These are phyloP conservation scores for Exaiptasia diaphana DNA, from an alignment of 64 coral and sea anemone genomes.

Conservation along the genomic window DNA sequence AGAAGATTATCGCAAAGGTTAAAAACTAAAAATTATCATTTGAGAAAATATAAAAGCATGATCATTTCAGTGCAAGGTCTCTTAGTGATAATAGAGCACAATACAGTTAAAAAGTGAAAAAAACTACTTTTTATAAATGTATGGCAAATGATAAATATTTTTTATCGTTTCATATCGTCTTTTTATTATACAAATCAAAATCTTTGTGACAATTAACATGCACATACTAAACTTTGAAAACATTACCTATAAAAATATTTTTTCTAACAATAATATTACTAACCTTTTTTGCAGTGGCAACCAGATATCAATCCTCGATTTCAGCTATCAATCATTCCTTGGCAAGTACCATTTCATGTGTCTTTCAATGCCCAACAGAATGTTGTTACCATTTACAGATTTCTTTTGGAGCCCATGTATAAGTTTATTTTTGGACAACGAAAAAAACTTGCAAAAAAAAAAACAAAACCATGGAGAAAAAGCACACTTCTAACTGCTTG, in stretches of 20 bases:
- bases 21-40: neutral
- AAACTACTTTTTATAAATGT: neutral
- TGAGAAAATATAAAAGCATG: neutral
- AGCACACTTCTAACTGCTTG: neutral
- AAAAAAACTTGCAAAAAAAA: neutral
- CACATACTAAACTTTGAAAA: neutral
- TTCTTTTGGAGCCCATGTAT: conserved; percentile 32
- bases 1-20: conserved; percentile 55
- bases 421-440: neutral
- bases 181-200: neutral
- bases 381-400: conserved; percentile 25
- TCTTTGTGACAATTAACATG: neutral
- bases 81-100: neutral
- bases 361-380: conserved; percentile 44
- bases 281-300: conserved; percentile 25
- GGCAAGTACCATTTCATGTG: conserved; percentile 53
- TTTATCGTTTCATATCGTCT: neutral
- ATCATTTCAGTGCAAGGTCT: too few relatives aligned
- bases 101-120: neutral
- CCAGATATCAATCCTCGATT: conserved; percentile 6
- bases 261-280: neutral
- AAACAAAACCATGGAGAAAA: neutral
- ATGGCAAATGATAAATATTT: neutral
- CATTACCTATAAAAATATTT: neutral
- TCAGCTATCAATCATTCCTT: conserved; percentile 11